Conservation (phyloP, 2,797 vertebrate species). For the Karalla daura region DNA sequence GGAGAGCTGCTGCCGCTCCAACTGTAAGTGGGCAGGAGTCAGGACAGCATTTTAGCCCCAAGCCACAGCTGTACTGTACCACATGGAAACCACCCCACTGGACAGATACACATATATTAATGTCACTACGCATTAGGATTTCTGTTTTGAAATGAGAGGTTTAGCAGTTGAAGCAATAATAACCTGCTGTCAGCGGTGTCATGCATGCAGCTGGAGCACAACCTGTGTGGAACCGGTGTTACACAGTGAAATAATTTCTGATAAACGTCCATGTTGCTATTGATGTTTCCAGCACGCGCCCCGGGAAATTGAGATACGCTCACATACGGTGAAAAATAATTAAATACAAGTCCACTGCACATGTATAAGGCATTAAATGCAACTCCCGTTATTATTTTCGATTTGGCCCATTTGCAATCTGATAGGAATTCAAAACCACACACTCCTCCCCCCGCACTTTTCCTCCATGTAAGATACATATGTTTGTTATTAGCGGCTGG, state of each 20-base stretch:
- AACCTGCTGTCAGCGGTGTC: neutral
- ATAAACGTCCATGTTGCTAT: neutral
- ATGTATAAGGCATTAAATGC: neutral
- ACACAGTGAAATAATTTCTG: constrained; percentile 4
- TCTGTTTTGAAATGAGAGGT: constrained; percentile 2
- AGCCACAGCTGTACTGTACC: neutral
- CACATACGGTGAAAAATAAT: neutral
- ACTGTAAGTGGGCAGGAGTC: neutral
- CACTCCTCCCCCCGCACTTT: neutral
- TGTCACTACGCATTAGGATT: constrained; percentile 9
- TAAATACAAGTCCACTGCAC: neutral
- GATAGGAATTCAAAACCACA: constrained; percentile 19
- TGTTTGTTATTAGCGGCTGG: constrained; percentile 52
- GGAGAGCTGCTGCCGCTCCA: neutral
- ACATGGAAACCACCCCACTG: neutral
- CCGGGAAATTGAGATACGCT: no score
- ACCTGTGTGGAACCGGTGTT: neutral
- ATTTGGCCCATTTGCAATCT: neutral
- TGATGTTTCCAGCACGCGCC: neutral
- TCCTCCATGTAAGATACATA: constrained; percentile 23
- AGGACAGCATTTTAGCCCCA: neutral
- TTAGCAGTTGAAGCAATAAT: constrained; percentile 5
- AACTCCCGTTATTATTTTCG: neutral
- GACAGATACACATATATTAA: neutral
- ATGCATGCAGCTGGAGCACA: constrained; percentile 6